Percentiles rank a stretch among this genome's conserved stretches.
phyloP scores from a whole-genome alignment of 1,140 invertebrate species.

The Mylabris phalerata region DNA sequence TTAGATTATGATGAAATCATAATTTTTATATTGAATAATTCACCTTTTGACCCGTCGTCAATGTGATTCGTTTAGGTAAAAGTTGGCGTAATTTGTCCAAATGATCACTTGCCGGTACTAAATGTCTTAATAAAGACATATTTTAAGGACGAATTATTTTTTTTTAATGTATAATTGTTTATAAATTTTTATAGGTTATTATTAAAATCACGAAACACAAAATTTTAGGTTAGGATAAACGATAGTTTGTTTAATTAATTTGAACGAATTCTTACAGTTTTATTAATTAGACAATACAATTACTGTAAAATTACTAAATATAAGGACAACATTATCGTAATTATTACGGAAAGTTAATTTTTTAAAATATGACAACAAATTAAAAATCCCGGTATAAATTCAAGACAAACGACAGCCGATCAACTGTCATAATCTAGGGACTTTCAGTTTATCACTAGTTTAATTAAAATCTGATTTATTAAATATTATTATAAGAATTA shows the following conservation, averaged over 20 bases:
- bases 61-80: constrained; percentile 26
- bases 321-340: not conserved
- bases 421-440: constrained; percentile 13
- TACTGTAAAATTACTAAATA: not conserved
- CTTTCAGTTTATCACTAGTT: not conserved
- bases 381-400: constrained; percentile 28
- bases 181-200: not conserved
- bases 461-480: too few relatives aligned
- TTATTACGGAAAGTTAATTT: constrained; percentile 9
- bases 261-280: not conserved
- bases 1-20: not conserved
- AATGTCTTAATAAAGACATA: constrained; percentile 38
- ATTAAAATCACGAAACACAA: not conserved
- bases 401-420: constrained; percentile 17
- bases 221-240: constrained; percentile 21
- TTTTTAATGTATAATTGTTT: constrained; percentile 8
- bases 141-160: too few relatives aligned
- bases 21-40: not conserved
- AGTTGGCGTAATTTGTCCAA: constrained; percentile 30
- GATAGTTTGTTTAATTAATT: not conserved
- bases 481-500: too few relatives aligned
- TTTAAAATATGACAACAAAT: constrained; percentile 23
- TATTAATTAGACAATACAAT: not conserved
- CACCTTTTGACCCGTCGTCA: constrained; percentile 40
- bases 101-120: constrained; percentile 30